Conservation (phyloP, 2,888 invertebrate genomes). For the Chalcis sispes region DNA sequence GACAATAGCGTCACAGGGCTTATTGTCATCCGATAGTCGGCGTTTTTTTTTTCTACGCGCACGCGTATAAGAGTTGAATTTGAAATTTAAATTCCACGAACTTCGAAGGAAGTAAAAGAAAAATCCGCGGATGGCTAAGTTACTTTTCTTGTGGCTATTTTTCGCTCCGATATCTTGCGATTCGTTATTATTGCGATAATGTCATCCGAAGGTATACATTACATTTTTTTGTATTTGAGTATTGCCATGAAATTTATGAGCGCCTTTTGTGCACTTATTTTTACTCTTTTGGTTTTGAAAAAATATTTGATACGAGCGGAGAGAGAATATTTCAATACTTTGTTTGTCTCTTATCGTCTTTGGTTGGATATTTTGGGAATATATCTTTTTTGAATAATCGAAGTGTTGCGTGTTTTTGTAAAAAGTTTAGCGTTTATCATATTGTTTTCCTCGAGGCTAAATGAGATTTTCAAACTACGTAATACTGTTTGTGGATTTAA, state of each 20-base stretch:
- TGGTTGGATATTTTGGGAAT: too few relatives aligned
- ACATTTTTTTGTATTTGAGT: neutral
- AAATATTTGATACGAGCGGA: too few relatives aligned
- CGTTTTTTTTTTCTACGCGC: neutral
- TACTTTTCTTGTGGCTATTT: too few relatives aligned
- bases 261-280: too few relatives aligned
- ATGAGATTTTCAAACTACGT: slow-evolving; percentile 2
- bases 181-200: slow-evolving; percentile 22
- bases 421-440: neutral
- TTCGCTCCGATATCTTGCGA: neutral
- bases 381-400: too few relatives aligned
- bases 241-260: neutral
- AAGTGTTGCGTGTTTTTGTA: neutral
- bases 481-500: slow-evolving; percentile 2
- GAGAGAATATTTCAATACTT: too few relatives aligned
- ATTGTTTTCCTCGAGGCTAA: neutral
- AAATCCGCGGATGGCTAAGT: too few relatives aligned
- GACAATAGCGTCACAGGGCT: neutral
- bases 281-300: too few relatives aligned
- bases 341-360: too few relatives aligned
- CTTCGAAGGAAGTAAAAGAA: too few relatives aligned
- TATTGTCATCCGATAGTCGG: slow-evolving; percentile 13
- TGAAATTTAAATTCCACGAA: slow-evolving; percentile 30
- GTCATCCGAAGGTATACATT: slow-evolving; percentile 1
- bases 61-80: slow-evolving; percentile 6